A percentile compares a stretch with the other conserved stretches of the same genome.
Conservation (phyloP, 2,888 invertebrate genomes). For the Lasioglossum zephyrum region DNA sequence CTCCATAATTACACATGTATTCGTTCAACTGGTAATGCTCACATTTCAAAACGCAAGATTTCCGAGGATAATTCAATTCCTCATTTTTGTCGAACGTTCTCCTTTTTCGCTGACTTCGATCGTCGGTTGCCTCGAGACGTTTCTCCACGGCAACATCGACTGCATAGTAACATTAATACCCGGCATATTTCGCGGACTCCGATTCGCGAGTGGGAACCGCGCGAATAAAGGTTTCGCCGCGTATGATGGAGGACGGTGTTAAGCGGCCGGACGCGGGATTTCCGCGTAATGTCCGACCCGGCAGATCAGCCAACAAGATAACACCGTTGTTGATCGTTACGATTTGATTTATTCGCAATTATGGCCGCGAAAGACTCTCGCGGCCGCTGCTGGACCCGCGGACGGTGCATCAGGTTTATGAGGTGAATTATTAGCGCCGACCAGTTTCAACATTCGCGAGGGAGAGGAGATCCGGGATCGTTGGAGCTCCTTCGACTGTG, state of each 20-base stretch:
- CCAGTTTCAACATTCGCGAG: conserved; percentile 10
- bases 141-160: conserved; percentile 1
- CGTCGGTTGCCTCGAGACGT: background rate
- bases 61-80: background rate
- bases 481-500: background rate
- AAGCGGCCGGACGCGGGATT: conserved; percentile 54
- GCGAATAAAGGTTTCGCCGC: conserved; percentile 27
- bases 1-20: background rate
- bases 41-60: background rate
- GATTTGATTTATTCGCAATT: conserved; percentile 82
- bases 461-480: conserved; percentile 23
- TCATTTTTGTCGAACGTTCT: background rate
- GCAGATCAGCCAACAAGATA: conserved; percentile 58
- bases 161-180: conserved; percentile 32
- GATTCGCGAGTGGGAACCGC: conserved; percentile 6
- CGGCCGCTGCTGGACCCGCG: conserved; percentile 38
- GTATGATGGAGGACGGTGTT: conserved; percentile 43
- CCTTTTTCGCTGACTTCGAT: background rate
- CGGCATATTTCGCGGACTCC: conserved; percentile 27
- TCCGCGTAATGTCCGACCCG: conserved; percentile 55
- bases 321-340: conserved; percentile 78
- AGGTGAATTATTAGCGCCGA: conserved; percentile 74
- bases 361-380: conserved; percentile 60
- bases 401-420: conserved; percentile 58
- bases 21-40: background rate